phyloP scores from a whole-genome alignment of 2,113 vertebrate species.

The Triplophysa rosa region DNA sequence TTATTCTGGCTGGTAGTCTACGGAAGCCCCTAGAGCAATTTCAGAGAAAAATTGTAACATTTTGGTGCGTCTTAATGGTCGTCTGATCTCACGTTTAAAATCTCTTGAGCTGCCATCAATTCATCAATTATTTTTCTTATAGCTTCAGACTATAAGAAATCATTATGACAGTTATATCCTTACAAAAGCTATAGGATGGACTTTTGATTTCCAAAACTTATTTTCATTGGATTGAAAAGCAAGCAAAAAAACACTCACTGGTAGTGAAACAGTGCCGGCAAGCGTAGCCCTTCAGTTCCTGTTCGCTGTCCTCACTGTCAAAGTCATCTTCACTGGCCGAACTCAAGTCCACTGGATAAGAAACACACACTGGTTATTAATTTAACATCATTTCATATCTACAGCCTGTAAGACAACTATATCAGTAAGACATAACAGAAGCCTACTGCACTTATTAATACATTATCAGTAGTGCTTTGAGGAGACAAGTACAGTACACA shows the following conservation, averaged over 20 bases:
- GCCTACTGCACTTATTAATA: not conserved
- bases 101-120: no score
- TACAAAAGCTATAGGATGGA: no score
- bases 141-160: no score
- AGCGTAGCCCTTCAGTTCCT: constrained; percentile 98
- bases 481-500: not conserved
- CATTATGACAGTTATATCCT: no score
- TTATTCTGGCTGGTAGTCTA: no score
- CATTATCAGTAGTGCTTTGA: constrained; percentile 16
- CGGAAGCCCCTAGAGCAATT: no score
- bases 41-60: no score
- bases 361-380: constrained; percentile 9
- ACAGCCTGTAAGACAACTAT: no score
- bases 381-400: not conserved
- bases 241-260: constrained; percentile 75
- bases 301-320: constrained; percentile 98
- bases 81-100: no score
- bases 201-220: no score
- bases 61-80: no score
- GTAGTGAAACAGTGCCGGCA: constrained; percentile 98
- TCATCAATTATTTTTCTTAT: no score
- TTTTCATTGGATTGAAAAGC: not conserved
- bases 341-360: constrained; percentile 89
- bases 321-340: constrained; percentile 99
- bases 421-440: not conserved